Percentiles rank a stretch among this genome's conserved stretches.
phyloP scores from a whole-genome alignment of 2,113 vertebrate genomes.

The Gadus chalcogrammus region DNA sequence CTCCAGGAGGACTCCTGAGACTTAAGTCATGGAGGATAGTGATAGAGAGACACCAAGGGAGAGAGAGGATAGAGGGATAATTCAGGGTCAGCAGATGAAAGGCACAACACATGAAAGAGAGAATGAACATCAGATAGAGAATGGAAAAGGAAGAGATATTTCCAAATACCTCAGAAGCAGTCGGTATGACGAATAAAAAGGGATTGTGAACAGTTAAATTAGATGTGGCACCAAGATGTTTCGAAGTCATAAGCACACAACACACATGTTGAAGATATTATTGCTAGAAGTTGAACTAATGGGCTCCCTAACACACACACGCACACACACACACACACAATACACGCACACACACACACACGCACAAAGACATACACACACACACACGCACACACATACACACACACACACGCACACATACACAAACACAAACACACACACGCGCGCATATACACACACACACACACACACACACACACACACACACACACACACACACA shows the following conservation, averaged over 20 bases:
- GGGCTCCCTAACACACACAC: slow-evolving; percentile 20
- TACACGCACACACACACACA: background rate
- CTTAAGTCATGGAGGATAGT: slow-evolving; percentile 32
- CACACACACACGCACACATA: slow-evolving; percentile 14
- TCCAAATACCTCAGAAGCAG: slow-evolving; percentile 69
- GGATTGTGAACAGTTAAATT: slow-evolving; percentile 7
- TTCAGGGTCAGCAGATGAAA: background rate
- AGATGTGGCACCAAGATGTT: slow-evolving; percentile 57
- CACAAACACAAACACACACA: too few relatives aligned
- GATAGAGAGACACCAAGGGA: slow-evolving; percentile 51
- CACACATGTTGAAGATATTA: background rate
- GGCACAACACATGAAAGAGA: slow-evolving; percentile 25
- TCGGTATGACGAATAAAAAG: slow-evolving; percentile 65
- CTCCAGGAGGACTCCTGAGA: too few relatives aligned
- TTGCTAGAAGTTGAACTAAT: slow-evolving; percentile 23
- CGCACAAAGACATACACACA: background rate
- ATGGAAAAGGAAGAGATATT: slow-evolving; percentile 53
- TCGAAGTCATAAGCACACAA: slow-evolving; percentile 30
- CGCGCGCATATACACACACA: too few relatives aligned
- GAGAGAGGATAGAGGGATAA: slow-evolving; percentile 21
- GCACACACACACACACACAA: slow-evolving; percentile 20
- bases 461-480: slow-evolving; percentile 16
- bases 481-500: too few relatives aligned
- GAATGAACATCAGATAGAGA: slow-evolving; percentile 41
- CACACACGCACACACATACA: background rate